A percentile compares a stretch with the other conserved stretches of the same genome.
Conservation (phyloP, 2,113 vertebrate genomes). For the Penelope pileata region DNA sequence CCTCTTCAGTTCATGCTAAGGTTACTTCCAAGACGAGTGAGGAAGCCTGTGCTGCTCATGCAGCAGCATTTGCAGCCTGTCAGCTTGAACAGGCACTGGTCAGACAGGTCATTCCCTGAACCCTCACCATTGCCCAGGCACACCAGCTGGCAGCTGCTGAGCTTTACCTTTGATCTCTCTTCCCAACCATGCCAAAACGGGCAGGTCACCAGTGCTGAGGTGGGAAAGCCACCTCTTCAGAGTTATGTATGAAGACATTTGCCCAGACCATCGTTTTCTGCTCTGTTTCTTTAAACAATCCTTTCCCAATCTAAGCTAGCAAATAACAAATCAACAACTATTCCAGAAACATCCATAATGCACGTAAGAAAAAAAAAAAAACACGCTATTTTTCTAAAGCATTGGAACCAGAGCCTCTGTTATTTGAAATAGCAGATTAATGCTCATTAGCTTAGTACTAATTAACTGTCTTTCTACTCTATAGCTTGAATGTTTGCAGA, state of each 20-base stretch:
- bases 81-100: background rate
- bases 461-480: conserved; percentile 1
- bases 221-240: background rate
- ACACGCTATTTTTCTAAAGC: background rate
- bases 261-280: background rate
- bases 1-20: background rate
- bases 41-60: background rate
- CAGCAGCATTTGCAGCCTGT: background rate
- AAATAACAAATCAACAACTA: background rate
- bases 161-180: background rate
- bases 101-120: background rate
- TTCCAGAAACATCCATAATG: background rate
- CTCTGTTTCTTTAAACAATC: background rate
- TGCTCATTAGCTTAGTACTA: background rate
- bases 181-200: background rate
- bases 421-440: background rate
- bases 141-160: background rate
- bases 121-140: background rate
- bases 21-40: background rate
- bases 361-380: background rate
- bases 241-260: background rate
- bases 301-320: background rate
- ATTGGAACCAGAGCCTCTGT: background rate
- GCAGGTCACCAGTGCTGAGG: background rate
- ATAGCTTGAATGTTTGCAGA: background rate